A percentile compares a stretch with the other conserved stretches of the same genome.
Evolutionary conservation across 2,113 vertebrate species (phyloP).

Genomic region (Paradisaea rubra): DNA sequence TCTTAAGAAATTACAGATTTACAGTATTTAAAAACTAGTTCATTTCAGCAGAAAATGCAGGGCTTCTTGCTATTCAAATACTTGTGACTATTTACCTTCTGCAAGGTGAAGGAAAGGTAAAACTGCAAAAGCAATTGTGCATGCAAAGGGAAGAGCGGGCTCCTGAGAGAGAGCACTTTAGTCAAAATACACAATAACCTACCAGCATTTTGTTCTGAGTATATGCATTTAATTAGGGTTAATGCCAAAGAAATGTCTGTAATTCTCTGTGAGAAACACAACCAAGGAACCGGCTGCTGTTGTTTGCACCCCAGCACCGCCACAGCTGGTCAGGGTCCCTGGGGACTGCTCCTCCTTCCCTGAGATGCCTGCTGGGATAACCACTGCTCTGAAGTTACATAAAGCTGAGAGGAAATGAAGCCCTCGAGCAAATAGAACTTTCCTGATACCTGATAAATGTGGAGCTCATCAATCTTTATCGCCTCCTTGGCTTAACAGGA

Average conservation of each 20-base stretch:
- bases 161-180: not conserved
- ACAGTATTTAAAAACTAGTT: not conserved
- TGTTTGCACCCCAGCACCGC: rapidly evolving
- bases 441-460: not conserved
- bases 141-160: not conserved
- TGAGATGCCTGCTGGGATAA: not conserved
- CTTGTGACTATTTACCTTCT: not conserved
- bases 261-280: not conserved
- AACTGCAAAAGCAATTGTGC: not conserved
- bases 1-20: not conserved
- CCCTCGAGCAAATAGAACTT: not conserved
- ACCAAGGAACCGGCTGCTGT: not conserved
- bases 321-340: not conserved
- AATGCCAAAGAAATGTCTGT: not conserved
- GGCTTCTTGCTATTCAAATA: not conserved
- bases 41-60: not conserved
- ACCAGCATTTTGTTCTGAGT: not conserved
- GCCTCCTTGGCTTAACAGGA: not conserved
- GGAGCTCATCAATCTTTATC: not conserved
- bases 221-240: not conserved
- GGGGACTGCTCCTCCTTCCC: not conserved
- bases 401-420: not conserved
- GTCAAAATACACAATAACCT: not conserved
- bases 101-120: not conserved
- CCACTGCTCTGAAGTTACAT: not conserved